Conservation (phyloP, 2,797 vertebrate species). For the Xenentodon cancila region DNA sequence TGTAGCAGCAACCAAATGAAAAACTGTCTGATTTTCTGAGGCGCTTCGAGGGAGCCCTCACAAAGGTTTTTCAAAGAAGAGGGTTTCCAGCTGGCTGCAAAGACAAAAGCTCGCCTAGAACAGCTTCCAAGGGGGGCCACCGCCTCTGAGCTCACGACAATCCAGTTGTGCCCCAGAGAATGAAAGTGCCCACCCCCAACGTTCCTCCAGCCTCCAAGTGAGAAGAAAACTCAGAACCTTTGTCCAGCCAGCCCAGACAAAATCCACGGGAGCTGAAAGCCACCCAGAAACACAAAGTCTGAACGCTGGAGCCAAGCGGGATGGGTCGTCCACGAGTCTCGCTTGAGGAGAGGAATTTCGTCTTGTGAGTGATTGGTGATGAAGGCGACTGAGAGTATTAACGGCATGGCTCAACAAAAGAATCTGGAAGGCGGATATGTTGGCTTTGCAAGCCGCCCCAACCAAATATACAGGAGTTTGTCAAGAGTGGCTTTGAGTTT, state of each 20-base stretch:
- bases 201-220: not conserved
- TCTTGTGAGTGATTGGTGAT: too few species aligned
- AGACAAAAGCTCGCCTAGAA: not conserved
- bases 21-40: slow-evolving; percentile 6
- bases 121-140: not conserved
- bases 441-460: too few species aligned
- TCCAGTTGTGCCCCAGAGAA: not conserved
- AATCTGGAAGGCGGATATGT: too few species aligned
- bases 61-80: not conserved
- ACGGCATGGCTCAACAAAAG: too few species aligned
- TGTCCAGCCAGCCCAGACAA: not conserved
- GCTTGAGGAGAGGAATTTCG: too few species aligned
- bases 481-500: too few species aligned
- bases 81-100: not conserved
- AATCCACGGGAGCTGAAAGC: not conserved
- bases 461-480: too few species aligned
- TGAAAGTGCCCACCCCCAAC: not conserved
- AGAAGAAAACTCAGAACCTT: not conserved
- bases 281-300: not conserved
- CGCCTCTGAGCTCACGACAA: not conserved
- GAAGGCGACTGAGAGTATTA: too few species aligned
- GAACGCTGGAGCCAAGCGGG: too few species aligned
- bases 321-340: too few species aligned
- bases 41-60: not conserved
- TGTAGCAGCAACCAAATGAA: not conserved